phyloP scores from a whole-genome alignment of 2,113 vertebrate species.

The Syngnathus floridae region DNA sequence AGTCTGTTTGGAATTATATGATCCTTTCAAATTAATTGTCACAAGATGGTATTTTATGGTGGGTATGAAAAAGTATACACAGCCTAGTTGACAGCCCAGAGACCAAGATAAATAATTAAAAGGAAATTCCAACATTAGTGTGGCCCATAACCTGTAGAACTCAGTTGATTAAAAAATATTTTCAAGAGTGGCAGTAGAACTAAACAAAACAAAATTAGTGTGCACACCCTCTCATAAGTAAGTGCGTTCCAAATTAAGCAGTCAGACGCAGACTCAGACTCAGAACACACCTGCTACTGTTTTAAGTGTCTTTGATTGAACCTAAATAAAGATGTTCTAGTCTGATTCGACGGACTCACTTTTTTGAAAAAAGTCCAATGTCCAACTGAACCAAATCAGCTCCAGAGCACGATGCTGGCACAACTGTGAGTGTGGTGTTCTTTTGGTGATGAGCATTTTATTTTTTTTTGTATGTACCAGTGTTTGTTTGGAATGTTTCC shows the following conservation, averaged over 20 bases:
- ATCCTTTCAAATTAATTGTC: constrained; percentile 10
- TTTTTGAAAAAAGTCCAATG: background rate
- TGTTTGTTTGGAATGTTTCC: no score
- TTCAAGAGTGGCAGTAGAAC: background rate
- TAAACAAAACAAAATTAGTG: background rate
- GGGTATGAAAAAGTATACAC: background rate
- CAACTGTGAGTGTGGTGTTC: background rate
- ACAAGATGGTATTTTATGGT: background rate
- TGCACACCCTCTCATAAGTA: background rate
- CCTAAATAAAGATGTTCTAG: background rate
- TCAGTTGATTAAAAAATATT: background rate
- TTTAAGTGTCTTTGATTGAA: background rate
- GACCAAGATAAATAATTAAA: background rate
- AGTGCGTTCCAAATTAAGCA: background rate
- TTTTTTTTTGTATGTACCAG: no score
- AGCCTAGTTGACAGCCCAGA: background rate
- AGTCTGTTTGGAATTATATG: constrained; percentile 42
- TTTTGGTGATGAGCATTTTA: no score
- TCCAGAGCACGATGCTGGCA: background rate
- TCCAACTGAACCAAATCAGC: background rate
- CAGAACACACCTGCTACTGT: background rate
- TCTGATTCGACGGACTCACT: no score
- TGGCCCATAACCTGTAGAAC: background rate
- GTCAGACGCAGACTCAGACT: background rate
- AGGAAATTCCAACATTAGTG: background rate